Evolutionary conservation across 1,140 invertebrate species (phyloP).

Genomic region (Drosophila eugracilis): DNA sequence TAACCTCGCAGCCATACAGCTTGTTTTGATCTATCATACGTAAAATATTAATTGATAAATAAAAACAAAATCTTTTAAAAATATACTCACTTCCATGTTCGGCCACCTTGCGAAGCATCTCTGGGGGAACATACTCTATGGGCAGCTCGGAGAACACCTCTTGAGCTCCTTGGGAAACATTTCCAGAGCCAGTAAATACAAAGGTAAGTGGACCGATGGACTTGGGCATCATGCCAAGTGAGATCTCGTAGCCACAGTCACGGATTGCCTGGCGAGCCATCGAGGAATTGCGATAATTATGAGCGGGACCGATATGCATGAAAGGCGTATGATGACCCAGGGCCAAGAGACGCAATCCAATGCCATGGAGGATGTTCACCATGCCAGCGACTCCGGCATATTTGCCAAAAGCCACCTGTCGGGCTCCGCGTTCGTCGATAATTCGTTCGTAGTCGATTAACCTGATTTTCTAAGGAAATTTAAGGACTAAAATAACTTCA

Average conservation of each 20-base stretch:
- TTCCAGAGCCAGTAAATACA: conserved; percentile 98
- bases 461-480: conserved; percentile 92
- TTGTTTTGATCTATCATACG: conserved; percentile 91
- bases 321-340: conserved; percentile 99
- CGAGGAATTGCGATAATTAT: conserved; percentile 98
- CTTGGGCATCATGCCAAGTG: conserved; percentile 98
- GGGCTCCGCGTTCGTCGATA: conserved; percentile 93
- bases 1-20: conserved; percentile 97
- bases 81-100: conserved; percentile 95
- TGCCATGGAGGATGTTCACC: conserved; percentile 99
- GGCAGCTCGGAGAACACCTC: conserved; percentile 99
- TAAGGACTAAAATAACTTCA: not conserved
- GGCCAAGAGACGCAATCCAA: conserved; percentile 96
- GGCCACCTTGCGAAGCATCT: conserved; percentile 97
- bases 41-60: not conserved
- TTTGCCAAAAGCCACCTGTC: conserved; percentile 99
- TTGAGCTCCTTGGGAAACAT: conserved; percentile 95
- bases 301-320: conserved; percentile 99
- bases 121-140: conserved; percentile 98
- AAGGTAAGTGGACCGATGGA: conserved; percentile 99
- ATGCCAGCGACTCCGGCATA: conserved; percentile 99
- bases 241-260: conserved; percentile 99
- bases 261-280: conserved; percentile 98
- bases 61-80: not conserved
- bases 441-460: conserved; percentile 99